Evolutionary conservation across 2,888 invertebrate species (phyloP).

Genomic region (Mimachlamys varia): DNA sequence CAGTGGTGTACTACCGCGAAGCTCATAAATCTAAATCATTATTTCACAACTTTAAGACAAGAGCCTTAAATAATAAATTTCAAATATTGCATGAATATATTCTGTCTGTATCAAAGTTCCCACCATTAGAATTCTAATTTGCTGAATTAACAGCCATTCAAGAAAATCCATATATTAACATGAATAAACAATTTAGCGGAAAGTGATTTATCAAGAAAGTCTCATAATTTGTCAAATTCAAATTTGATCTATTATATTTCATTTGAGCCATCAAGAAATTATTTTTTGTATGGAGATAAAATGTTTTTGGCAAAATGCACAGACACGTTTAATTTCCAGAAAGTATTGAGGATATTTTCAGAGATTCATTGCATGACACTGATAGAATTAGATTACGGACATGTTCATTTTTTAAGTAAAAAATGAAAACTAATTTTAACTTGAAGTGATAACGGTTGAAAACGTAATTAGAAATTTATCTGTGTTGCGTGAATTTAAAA

Average conservation of each 20-base stretch:
- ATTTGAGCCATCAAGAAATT: background rate
- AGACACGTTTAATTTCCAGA: background rate
- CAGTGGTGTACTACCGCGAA: background rate
- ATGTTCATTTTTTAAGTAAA: background rate
- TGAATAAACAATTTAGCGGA: background rate
- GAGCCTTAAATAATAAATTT: background rate
- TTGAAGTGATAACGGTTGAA: background rate
- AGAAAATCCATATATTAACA: background rate
- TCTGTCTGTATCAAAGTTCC: background rate
- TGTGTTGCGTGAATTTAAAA: background rate
- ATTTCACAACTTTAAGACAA: background rate
- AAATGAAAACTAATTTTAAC: constrained; percentile 6
- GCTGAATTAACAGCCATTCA: background rate
- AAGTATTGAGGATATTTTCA: background rate
- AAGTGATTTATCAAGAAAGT: background rate
- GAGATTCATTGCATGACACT: background rate
- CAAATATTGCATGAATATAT: background rate
- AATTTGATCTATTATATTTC: background rate
- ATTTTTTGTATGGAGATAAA: background rate
- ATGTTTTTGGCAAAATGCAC: background rate
- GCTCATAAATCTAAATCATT: background rate
- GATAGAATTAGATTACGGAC: background rate
- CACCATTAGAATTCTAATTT: too few relatives aligned
- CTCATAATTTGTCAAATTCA: background rate
- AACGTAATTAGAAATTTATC: constrained; percentile 17